Base-by-base conservation (phyloP, 2,113 vertebrate genomes). In the Protobothrops mucrosquamatus region DNA sequence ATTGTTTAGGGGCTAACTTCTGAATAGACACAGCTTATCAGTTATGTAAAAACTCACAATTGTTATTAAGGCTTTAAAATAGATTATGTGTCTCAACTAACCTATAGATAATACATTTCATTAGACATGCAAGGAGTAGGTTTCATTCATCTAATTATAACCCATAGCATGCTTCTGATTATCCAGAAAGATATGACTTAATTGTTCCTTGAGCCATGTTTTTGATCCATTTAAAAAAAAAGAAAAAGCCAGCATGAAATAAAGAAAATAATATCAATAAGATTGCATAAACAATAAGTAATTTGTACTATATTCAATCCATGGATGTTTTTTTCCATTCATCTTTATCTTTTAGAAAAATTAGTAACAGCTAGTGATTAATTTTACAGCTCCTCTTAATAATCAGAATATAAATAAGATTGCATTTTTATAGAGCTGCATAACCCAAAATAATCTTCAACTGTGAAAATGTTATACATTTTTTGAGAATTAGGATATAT, bases 271-370 rank as follows among this genome's bases (percentile, higher is more conserved):
- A 20, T 69, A 69, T 48, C 43, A 59, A 69, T 69, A 64, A 51
- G 46, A 29, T 46, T 90, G 39, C 57, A 74, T 29, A 46, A 64
- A 59, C 57, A 34, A 52, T 90, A 51, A 74, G 29, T 2, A 26
- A 56, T 90, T 48, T 74, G 12, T 51, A 59, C 56, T 61, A 12
- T 61, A 89, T 23, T 51, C 26, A 90, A 74, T 9, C 34, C 3
- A 74, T 24, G 88, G 55, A 29, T 59, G 55, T 7, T 59, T 61
- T 61, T 89, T 59, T 15, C 88, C 39, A 59, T 69, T 90, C 29
- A 90, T 74, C n/a, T 29, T 81, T 74, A n/a, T n/a, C 69, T n/a
- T 74, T 74, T 64, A 74, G 89, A 61, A 90, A 69, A 64, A 90
- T 52, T 52, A 90, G 48, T 74, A 90, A 51, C 61, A 51, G 61